Percentiles rank a stretch among this genome's conserved stretches.
Evolutionary conservation across 1,140 invertebrate species (phyloP).

Genomic region (Philopotamus ludificatus): DNA sequence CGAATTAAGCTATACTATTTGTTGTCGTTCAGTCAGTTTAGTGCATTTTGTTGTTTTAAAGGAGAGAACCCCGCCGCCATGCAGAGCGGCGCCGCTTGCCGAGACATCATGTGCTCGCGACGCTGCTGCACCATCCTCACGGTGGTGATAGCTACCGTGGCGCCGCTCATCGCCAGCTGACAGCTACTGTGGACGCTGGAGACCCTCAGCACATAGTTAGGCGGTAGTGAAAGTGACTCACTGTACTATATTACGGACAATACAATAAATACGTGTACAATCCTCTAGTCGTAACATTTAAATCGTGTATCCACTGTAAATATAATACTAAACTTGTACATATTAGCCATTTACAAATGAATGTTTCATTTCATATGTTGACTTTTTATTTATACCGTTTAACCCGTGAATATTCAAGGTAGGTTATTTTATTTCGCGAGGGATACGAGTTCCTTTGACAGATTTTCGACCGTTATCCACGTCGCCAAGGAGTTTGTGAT

Average conservation of each 20-base stretch:
- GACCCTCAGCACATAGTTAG: background rate
- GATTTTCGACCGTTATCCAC: no score
- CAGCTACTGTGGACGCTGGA: conserved; percentile 18
- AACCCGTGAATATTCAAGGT: no score
- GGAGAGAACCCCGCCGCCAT: conserved; percentile 56
- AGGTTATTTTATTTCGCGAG: no score
- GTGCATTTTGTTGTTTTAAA: conserved; percentile 43
- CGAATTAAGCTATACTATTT: no score
- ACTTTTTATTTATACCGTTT: no score
- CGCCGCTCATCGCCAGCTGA: conserved; percentile 29
- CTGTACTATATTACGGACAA: background rate
- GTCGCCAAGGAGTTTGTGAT: no score
- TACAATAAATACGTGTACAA: background rate
- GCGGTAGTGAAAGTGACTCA: background rate
- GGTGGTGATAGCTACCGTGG: conserved; percentile 25
- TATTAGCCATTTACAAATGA: conserved; percentile 23
- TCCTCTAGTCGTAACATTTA: background rate
- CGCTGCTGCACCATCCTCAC: conserved; percentile 29
- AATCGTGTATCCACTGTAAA: background rate
- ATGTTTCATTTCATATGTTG: conserved; percentile 28
- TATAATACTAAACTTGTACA: conserved; percentile 10
- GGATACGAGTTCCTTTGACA: no score
- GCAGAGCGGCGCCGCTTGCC: conserved; percentile 44
- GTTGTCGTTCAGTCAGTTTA: no score
- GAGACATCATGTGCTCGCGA: conserved; percentile 32